These are phyloP conservation scores for Portunus trituberculatus DNA, from an alignment of 1,140 invertebrate species.

Conservation along the genomic window DNA sequence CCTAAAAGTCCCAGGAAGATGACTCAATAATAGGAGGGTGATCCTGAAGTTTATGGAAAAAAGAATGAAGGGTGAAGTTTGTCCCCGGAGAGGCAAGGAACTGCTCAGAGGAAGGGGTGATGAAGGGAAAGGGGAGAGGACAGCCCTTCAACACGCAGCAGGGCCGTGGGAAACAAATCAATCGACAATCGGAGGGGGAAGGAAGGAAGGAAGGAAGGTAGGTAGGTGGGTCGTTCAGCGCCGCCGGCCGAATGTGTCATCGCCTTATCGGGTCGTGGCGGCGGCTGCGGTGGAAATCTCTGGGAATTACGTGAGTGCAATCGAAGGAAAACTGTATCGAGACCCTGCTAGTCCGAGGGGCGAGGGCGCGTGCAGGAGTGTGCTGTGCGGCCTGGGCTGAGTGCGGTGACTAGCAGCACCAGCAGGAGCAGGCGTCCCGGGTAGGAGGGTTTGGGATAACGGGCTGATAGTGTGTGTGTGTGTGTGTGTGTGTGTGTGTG, in stretches of 20 bases:
- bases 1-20: neutral
- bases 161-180: conserved; percentile 7
- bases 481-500: conserved; percentile 39
- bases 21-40: neutral
- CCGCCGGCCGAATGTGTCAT: neutral
- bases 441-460: neutral
- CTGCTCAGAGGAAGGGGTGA: neutral
- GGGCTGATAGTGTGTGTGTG: neutral
- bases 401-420: too few relatives aligned
- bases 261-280: neutral
- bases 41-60: conserved; percentile 7
- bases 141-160: neutral
- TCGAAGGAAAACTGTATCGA: too few relatives aligned
- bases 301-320: too few relatives aligned
- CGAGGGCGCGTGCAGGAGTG: too few relatives aligned
- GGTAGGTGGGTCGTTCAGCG: too few relatives aligned
- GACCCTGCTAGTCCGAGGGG: too few relatives aligned
- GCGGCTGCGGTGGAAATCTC: neutral
- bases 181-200: neutral
- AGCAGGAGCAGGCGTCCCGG: too few relatives aligned
- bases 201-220: neutral
- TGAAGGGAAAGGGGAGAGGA: neutral
- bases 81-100: neutral
- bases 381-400: too few relatives aligned
- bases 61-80: conserved; percentile 2